These are phyloP conservation scores for Ariolimax columbianus DNA, from an alignment of 2,888 invertebrate genomes.

Conservation along the genomic window DNA sequence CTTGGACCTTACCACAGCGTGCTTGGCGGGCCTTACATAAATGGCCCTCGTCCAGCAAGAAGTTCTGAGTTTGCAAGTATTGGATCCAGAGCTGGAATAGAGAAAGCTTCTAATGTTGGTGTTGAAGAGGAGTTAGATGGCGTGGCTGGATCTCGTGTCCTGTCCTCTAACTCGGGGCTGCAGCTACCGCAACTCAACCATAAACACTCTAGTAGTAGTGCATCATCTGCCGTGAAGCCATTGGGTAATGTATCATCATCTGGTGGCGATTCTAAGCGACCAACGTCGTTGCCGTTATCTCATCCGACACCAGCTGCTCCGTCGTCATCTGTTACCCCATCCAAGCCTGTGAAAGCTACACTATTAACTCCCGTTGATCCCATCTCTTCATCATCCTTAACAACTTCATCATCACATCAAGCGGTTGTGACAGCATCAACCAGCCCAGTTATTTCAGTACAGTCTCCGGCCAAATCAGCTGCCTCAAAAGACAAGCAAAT, in stretches of 20 bases:
- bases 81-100: background rate
- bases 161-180: background rate
- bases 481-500: conserved; percentile 27
- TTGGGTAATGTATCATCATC: background rate
- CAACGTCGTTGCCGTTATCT: background rate
- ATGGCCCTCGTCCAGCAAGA: background rate
- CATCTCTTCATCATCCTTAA: background rate
- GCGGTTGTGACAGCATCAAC: conserved; percentile 29
- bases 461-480: conserved; percentile 19
- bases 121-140: conserved; percentile 9
- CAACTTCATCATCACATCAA: background rate
- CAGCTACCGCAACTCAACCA: background rate
- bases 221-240: background rate
- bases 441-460: conserved; percentile 6
- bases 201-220: conserved; percentile 27
- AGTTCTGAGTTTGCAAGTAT: background rate
- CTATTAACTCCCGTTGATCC: background rate
- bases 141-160: background rate
- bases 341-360: background rate
- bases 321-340: background rate
- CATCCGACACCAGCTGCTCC: background rate
- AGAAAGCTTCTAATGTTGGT: background rate
- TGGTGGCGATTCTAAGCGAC: conserved; percentile 18
- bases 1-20: conserved; percentile 30
- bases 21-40: background rate